phyloP scores from a whole-genome alignment of 2,113 vertebrate species.

The Halichoeres trimaculatus region DNA sequence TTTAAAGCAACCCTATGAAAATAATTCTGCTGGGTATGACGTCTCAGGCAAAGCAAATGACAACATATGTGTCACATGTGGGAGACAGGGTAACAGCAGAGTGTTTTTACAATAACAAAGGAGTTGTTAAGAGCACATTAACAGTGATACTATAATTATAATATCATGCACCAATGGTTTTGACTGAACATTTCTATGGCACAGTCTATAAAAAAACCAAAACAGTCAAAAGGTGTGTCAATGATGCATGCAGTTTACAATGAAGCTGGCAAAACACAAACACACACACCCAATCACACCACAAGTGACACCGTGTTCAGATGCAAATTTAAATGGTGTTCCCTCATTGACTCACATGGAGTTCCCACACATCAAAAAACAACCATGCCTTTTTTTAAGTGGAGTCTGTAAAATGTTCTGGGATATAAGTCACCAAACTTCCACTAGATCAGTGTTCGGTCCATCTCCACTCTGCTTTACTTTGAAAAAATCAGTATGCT shows the following conservation, averaged over 20 bases:
- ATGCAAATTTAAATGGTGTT: not conserved
- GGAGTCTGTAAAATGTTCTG: too few species aligned
- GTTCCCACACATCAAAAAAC: not conserved
- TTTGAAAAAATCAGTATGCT: too few species aligned
- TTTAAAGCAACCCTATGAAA: not conserved
- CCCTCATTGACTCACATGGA: not conserved
- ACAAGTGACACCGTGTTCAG: not conserved
- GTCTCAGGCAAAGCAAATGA: not conserved
- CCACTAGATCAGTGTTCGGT: too few species aligned
- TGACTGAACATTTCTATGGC: not conserved
- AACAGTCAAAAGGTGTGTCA: slow-evolving; percentile 35
- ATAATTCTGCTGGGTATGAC: not conserved
- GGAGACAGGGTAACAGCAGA: not conserved
- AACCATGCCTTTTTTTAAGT: too few species aligned
- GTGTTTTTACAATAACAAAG: not conserved
- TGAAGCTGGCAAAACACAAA: not conserved
- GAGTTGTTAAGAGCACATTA: not conserved
- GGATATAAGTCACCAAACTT: too few species aligned
- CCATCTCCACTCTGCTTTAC: too few species aligned
- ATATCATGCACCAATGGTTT: not conserved
- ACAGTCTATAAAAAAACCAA: not conserved
- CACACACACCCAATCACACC: not conserved
- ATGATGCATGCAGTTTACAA: not conserved
- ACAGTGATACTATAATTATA: slow-evolving; percentile 16
- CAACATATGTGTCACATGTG: not conserved